These are phyloP conservation scores for Magallana ariakensis DNA, from an alignment of 1,140 invertebrate genomes.

Conservation along the genomic window DNA sequence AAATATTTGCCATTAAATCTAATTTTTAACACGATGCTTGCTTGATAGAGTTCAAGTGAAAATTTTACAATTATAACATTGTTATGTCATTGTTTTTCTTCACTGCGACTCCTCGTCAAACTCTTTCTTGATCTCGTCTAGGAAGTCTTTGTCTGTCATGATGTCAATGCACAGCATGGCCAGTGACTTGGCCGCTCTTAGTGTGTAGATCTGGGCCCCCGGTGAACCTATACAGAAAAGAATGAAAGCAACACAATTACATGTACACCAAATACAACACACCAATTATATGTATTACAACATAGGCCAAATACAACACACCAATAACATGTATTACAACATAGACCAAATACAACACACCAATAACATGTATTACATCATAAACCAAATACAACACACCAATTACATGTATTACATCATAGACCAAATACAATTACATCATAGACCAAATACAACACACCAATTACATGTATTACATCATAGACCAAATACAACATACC, in stretches of 20 bases:
- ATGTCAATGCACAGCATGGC: conserved; percentile 65
- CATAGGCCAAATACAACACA: not conserved
- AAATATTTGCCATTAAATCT: too few relatives aligned
- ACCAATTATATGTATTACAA: not conserved
- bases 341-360: not conserved
- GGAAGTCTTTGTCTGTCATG: not conserved
- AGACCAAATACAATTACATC: not conserved
- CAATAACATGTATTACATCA: not conserved
- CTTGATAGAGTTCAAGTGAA: too few relatives aligned
- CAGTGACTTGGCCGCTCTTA: conserved; percentile 65
- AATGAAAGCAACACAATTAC: not conserved
- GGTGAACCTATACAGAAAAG: conserved; percentile 27
- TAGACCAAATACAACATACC: too few relatives aligned
- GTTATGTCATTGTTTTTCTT: too few relatives aligned
- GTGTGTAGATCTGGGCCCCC: conserved; percentile 66
- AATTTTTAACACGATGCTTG: too few relatives aligned
- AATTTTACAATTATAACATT: too few relatives aligned
- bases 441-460: not conserved
- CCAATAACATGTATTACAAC: not conserved
- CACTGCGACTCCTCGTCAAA: conserved; percentile 23
- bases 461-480: too few relatives aligned
- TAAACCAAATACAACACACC: not conserved
- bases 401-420: not conserved
- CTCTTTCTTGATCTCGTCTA: conserved; percentile 41
- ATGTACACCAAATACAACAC: not conserved